Base-by-base conservation (phyloP, 2,797 vertebrate species). In the Sardinella longiceps region DNA sequence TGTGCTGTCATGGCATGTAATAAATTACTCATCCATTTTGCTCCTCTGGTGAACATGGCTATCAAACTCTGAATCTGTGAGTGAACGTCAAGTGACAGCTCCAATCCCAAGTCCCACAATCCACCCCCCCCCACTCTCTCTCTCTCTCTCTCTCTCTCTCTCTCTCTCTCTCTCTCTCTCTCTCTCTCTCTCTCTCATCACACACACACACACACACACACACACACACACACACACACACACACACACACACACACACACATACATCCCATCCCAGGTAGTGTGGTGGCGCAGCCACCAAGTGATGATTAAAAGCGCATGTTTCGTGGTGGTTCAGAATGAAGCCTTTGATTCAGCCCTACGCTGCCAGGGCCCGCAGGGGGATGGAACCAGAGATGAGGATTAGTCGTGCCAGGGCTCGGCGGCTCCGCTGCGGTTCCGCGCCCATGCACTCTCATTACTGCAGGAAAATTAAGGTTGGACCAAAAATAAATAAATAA, bases 401-500 rank as follows among this genome's bases (percentile, higher is more conserved):
- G 82, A 87, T 48, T 23, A 45, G 51, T 80, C 56, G 77, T 83
- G 66, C 33, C 46, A 80, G 74, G 83, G 58, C 84, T 66, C 74
- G 3, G 53, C 20, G 23, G 53, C 33, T 28, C 84, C 58, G 80
- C 60, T 81, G 83, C 80, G 56, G 83, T 87, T 88, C 83, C 77
- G 81, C 83, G 82, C 74, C 83, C 87, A 85, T 81, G 87, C 77
- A 85, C 86, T 88, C 84, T 89, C 83, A 88, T 89, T 89, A 88
- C 84, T 56, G 48, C 81, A 84, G 83, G 81, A 87, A 89, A 74
- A 88, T 88, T 84, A 89, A 87, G 87, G 85, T 86, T 82, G 81
- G 30, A 86, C 85, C 87, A 70, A 33, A 39, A 20, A 37, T 37
- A 74, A 63, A 63, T 2, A 63, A 5, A 3, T 18, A 53, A 56